Base-by-base conservation (phyloP, 2,888 invertebrate species). In the Linnaemya vulpina region DNA sequence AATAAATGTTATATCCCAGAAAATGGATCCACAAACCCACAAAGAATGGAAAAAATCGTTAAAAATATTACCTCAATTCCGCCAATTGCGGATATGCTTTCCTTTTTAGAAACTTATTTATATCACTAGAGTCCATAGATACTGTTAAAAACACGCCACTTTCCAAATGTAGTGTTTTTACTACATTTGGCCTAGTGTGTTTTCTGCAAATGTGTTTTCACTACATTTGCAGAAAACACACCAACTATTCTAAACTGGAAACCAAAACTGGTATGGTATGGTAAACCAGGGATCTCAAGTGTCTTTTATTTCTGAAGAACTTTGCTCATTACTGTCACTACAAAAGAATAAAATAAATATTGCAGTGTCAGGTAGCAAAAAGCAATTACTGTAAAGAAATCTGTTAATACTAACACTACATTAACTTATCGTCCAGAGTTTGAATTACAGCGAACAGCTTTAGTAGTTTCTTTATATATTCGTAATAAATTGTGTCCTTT, bases 1-100 rank as follows among this genome's bases (percentile, higher is more conserved):
- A 17, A 79, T 79, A 11, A 65, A 79, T 20, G 11, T 84, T 3
- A 68, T 49, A 1, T 65, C 78, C 11, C 78, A 83, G 58, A 79
- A 83, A 17, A 15, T 84, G 11, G 83, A 83, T 22, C 7, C 20
- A 17, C 83, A 79, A 46, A 75, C 63, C 9, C 63, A 71, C 30
- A 83, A 74, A 38, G 68, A 83, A 20, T 83, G 83, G 83, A 78
- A 78, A 25, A 68, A 78, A 35, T 79, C 83, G 1, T 58, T 83
- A 0, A 77, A 73, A 58, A 55, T 17, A 43, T 60, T 20, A 77
- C 58, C 9, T 35, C 49, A 20, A 63, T 63, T 40, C 76, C 76
- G n/a, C 63, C 70, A 3, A 68, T 76, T 20, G 15, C 20, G 20
- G 43, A 60, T 25, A 49, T 83, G 60, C 67, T 78, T 40, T 53